Evolutionary conservation across 2,888 invertebrate genomes (phyloP), one percentile per base, ranked within the genome.

Genomic region (Pseudococcus jackbeardsleyi): DNA sequence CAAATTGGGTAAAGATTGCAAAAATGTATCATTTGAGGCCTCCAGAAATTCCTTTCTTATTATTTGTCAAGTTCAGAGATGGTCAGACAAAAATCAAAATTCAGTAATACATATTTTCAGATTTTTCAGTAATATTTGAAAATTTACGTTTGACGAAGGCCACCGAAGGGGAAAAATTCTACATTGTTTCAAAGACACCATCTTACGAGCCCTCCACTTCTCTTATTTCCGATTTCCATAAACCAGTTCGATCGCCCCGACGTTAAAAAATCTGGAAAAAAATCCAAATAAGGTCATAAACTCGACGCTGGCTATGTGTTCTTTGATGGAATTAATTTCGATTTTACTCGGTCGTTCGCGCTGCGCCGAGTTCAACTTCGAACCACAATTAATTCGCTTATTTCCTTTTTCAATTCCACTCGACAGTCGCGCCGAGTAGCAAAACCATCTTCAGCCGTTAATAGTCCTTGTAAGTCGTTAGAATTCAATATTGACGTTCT

Each of bases 331-430:
- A 72, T 72, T 59, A 59, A 59, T 59, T 59, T 72, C 68, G 68
- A 72, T 72, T 72, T 72, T 72, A 26, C 68, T 72, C 68, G 12
- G 33, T 72, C 11, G 33, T 22, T 33, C 68, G 59, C 19, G 59
- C 59, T 15, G 54, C 11, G 17, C 54, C 59, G 59, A 59, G 59
- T 59, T 59, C 59, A 59, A 59, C 59, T 72, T 33, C 33, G 33
- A 72, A 72, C 68, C 68, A 15, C 68, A 72, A 72, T 72, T 72
- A 72, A 72, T 72, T 72, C 68, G 68, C 68, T 72, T 72, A 72
- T 72, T 72, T 72, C 68, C 68, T 72, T 72, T 72, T 72, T 72
- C 68, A 72, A 72, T 72, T 72, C 68, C 68, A 72, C 68, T 72
- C 68, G 68, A 33, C 68, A 33, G 68, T 72, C 68, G 22, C 12